Evolutionary conservation across 2,113 vertebrate species (phyloP).

Genomic region (Muntiacus muntjak): DNA sequence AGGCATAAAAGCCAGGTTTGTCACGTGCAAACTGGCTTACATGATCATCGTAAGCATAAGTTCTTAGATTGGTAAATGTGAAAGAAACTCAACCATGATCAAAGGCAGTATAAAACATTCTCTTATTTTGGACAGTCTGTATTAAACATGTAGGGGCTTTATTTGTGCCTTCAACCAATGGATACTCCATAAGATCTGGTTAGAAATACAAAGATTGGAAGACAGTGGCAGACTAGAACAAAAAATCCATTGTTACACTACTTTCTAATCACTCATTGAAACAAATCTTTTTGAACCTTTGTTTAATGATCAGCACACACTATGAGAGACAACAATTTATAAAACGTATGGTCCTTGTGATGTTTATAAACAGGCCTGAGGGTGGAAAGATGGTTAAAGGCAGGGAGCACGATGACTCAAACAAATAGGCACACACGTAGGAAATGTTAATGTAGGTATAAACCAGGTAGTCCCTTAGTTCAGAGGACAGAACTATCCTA

Average conservation of each 20-base stretch:
- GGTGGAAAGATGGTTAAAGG: not conserved
- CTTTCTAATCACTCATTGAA: not conserved
- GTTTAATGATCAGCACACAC: not conserved
- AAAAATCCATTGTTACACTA: not conserved
- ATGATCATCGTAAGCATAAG: not conserved
- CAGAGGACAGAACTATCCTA: not conserved
- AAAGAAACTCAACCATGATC: not conserved
- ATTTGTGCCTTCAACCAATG: not conserved
- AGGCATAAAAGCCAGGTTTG: not conserved
- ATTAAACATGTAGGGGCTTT: not conserved
- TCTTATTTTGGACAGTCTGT: not conserved
- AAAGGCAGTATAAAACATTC: not conserved
- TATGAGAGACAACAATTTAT: not conserved
- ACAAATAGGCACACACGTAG: not conserved
- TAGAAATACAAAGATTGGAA: not conserved
- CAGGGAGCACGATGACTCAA: not conserved
- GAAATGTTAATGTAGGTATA: not conserved
- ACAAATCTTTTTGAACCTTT: not conserved
- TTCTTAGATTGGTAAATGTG: not conserved
- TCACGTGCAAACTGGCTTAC: not conserved
- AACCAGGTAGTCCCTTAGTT: not conserved
- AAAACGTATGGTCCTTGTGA: not conserved
- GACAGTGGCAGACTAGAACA: not conserved
- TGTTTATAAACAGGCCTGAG: not conserved
- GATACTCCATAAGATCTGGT: not conserved